Base-by-base conservation (phyloP, 2,113 vertebrate species). In the Psophia crepitans region DNA sequence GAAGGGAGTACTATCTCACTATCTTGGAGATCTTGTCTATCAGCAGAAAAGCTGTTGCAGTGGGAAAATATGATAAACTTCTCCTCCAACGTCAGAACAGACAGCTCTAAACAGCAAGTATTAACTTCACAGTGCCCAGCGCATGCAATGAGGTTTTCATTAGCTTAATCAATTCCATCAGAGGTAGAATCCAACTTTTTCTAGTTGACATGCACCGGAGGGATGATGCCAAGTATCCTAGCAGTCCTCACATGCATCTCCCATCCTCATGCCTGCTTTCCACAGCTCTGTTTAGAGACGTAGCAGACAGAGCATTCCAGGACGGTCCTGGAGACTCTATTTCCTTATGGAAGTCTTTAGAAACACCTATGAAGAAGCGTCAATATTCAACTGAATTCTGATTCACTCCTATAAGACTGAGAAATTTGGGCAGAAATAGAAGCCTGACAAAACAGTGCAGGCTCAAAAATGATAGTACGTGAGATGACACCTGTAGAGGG, bases 121-220 rank as follows among this genome's bases (percentile, higher is more conserved):
- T 53, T 93, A 91, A 89, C 85, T 91, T 85, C 41, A 79, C 39
- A 77, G 44, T 89, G 76, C 28, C n/a, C 33, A 60, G 53, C 64
- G 27, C 14, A 23, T 57, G 28, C 89, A 75, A 63, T 56, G 48
- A 91, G 77, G 63, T 96, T 95, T 95, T 91, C 35, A 85, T 95
- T 95, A 89, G n/a, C 61, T 87, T 90, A 94, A 77, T 95, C 26
- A 53, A 54, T 93, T 96, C 95, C 79, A 58, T 71, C 6, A 13
- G 79, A 51, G 20, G 35, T 56, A 61, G 53, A 87, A 76, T 93
- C 44, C 79, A 88, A 16, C 37, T 70, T 65, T 51, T 87, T 83
- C 41, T 77, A 26, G 18, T 63, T 84, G 66, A 56, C 23, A 14
- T 88, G 69, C 21, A 24, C 27, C 5, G 8, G 5, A 49, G 32